These are phyloP conservation scores for Drosophila carrolli DNA, from an alignment of 1,140 invertebrate species.

Conservation along the genomic window DNA sequence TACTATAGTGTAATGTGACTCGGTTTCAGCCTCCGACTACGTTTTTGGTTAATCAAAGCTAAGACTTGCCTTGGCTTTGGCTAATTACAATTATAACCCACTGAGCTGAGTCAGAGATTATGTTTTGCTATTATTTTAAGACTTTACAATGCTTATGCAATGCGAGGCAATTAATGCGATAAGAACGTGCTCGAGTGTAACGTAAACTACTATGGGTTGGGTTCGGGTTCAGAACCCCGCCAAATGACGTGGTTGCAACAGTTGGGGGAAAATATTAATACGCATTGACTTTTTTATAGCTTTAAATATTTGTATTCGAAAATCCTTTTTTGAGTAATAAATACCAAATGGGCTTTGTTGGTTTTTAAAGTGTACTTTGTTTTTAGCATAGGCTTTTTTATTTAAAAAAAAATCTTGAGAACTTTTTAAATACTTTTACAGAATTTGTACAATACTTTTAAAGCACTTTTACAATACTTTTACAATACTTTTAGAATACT, in stretches of 20 bases:
- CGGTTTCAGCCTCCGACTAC: slow-evolving; percentile 4
- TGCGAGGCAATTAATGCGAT: slow-evolving; percentile 28
- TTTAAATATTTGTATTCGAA: too few relatives aligned
- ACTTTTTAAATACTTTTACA: too few relatives aligned
- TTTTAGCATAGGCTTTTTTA: too few relatives aligned
- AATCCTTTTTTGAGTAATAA: too few relatives aligned
- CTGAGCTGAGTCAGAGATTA: slow-evolving; percentile 10
- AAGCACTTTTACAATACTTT: too few relatives aligned
- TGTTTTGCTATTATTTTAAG: slow-evolving; percentile 2
- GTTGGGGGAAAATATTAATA: slow-evolving; percentile 1
- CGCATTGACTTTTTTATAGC: too few relatives aligned
- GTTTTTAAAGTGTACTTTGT: too few relatives aligned
- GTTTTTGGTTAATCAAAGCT: slow-evolving; percentile 26
- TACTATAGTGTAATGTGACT: slow-evolving; percentile 5
- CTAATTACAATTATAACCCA: slow-evolving; percentile 26
- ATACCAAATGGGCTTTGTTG: too few relatives aligned
- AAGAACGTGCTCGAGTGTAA: slow-evolving; percentile 43
- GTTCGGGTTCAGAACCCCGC: not conserved
- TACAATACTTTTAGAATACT: too few relatives aligned
- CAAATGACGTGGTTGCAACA: slow-evolving; percentile 14
- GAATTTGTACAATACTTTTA: too few relatives aligned
- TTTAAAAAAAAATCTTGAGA: too few relatives aligned
- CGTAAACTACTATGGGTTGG: not conserved
- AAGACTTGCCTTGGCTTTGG: slow-evolving; percentile 20
- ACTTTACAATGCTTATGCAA: slow-evolving; percentile 31